These are phyloP conservation scores for Amniataba percoides DNA, from an alignment of 2,797 vertebrate species.

Conservation along the genomic window DNA sequence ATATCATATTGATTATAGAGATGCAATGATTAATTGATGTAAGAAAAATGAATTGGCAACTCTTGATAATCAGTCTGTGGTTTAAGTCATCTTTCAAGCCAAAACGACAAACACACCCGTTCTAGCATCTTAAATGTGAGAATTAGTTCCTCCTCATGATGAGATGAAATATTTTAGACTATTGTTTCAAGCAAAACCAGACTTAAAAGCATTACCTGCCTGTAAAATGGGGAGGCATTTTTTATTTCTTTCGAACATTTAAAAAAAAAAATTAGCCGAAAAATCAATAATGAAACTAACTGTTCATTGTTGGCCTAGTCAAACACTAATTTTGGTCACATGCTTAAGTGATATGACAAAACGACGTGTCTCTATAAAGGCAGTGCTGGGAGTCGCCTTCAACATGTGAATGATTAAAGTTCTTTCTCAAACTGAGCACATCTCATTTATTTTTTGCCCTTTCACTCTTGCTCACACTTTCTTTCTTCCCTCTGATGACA, in stretches of 20 bases:
- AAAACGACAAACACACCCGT: not conserved
- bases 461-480: slow-evolving; percentile 10
- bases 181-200: not conserved
- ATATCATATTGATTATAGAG: not conserved
- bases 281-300: not conserved
- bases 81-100: not conserved
- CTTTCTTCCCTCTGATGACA: slow-evolving; percentile 40
- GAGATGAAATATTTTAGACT: not conserved
- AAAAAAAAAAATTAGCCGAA: not conserved
- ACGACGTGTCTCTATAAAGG: slow-evolving; percentile 1
- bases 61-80: not conserved
- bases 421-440: slow-evolving; percentile 50
- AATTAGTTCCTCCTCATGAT: not conserved
- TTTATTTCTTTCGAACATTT: not conserved
- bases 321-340: slow-evolving; percentile 15
- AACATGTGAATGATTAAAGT: slow-evolving; percentile 51
- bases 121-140: not conserved
- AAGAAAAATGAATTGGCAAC: not conserved
- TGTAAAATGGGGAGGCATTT: not conserved
- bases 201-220: not conserved
- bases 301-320: not conserved
- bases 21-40: not conserved
- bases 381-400: slow-evolving; percentile 17
- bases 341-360: not conserved
- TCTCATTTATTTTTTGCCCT: slow-evolving; percentile 43